These are phyloP conservation scores for Capitella teleta DNA, from an alignment of 1,140 invertebrate genomes.

Conservation along the genomic window DNA sequence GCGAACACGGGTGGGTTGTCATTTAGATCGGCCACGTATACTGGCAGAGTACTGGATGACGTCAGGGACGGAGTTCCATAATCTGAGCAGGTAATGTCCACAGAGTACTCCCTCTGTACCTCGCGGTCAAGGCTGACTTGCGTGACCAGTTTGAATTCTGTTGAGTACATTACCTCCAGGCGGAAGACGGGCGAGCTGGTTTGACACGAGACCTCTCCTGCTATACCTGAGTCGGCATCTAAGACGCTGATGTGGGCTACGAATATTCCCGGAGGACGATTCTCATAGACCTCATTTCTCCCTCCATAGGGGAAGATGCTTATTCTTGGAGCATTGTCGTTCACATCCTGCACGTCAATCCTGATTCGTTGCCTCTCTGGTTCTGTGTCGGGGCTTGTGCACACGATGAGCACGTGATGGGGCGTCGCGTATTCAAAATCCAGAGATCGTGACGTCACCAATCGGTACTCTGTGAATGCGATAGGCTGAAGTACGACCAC, in stretches of 20 bases:
- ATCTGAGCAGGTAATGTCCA: slow-evolving; percentile 22
- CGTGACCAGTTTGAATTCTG: slow-evolving; percentile 21
- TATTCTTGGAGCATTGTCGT: slow-evolving; percentile 9
- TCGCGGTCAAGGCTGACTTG: slow-evolving; percentile 17
- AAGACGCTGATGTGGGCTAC: slow-evolving; percentile 26
- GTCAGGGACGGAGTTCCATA: slow-evolving; percentile 19
- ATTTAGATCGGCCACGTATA: slow-evolving; percentile 9
- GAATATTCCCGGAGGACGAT: slow-evolving; percentile 13
- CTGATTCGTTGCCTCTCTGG: too few relatives aligned
- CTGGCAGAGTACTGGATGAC: slow-evolving; percentile 10
- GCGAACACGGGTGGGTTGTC: slow-evolving; percentile 10
- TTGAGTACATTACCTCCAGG: slow-evolving; percentile 16
- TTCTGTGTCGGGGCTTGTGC: too few relatives aligned
- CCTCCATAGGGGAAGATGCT: slow-evolving; percentile 8
- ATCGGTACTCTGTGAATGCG: too few relatives aligned
- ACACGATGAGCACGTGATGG: too few relatives aligned
- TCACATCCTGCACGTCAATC: too few relatives aligned
- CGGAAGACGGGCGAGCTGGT: slow-evolving; percentile 18
- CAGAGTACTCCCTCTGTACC: slow-evolving; percentile 7
- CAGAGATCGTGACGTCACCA: too few relatives aligned
- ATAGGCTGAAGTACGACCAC: too few relatives aligned
- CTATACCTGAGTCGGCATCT: slow-evolving; percentile 26
- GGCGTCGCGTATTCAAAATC: too few relatives aligned
- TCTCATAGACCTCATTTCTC: slow-evolving; percentile 17
- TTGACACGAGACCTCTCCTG: slow-evolving; percentile 23